Percentiles rank a stretch among this genome's conserved stretches.
These are phyloP conservation scores for Sylvia atricapilla DNA, from an alignment of 2,113 vertebrate genomes.

Conservation along the genomic window DNA sequence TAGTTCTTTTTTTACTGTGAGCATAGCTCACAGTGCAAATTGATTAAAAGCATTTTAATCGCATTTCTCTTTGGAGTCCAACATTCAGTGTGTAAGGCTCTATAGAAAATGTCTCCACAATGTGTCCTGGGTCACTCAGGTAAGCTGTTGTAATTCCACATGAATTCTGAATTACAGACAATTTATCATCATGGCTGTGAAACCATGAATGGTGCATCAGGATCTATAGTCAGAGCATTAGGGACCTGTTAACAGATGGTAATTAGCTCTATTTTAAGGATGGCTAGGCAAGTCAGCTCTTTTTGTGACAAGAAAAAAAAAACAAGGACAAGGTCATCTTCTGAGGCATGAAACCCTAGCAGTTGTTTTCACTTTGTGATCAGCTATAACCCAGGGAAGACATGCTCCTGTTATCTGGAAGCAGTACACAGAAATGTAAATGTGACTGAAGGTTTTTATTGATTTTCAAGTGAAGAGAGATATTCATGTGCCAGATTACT, in stretches of 20 bases:
- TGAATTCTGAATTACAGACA: neutral
- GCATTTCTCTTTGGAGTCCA: neutral
- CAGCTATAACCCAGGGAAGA: neutral
- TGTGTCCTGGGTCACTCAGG: neutral
- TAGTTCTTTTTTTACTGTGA: neutral
- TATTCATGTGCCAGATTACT: constrained; percentile 15
- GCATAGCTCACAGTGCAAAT: neutral
- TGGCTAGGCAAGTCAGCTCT: neutral
- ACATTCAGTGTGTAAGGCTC: neutral
- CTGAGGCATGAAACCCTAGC: neutral
- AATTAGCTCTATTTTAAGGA: neutral
- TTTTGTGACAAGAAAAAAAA: neutral
- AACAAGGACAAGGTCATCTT: neutral
- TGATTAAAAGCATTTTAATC: neutral
- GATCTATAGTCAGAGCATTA: neutral
- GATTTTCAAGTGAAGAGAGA: neutral
- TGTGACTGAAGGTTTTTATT: neutral
- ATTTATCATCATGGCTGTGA: neutral
- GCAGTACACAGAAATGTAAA: neutral
- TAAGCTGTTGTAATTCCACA: neutral
- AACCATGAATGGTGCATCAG: neutral
- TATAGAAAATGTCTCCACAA: neutral
- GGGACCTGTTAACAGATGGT: neutral
- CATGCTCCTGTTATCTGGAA: neutral
- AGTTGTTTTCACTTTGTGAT: neutral